A percentile compares a stretch with the other conserved stretches of the same genome.
phyloP scores from a whole-genome alignment of 2,113 vertebrate genomes.

The Melanocharis versteri region DNA sequence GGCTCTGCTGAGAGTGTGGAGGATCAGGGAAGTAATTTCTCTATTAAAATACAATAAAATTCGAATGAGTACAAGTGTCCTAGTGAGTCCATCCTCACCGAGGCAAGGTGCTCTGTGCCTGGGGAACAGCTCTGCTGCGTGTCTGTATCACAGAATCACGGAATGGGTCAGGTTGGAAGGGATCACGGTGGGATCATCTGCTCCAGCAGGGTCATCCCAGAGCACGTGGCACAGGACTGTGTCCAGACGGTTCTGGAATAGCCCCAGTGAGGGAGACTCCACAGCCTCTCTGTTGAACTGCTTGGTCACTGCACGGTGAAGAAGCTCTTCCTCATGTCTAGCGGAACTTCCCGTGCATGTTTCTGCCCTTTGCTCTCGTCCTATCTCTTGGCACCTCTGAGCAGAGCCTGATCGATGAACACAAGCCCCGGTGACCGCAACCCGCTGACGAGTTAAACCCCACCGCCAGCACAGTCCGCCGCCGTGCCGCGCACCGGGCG shows the following conservation, averaged over 20 bases:
- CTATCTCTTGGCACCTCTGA: not conserved
- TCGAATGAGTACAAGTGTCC: fast-evolving
- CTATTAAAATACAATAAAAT: not conserved
- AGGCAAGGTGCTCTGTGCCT: fast-evolving
- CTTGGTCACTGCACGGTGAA: not conserved
- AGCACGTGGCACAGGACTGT: not conserved
- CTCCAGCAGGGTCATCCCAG: not conserved
- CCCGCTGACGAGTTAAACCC: not conserved
- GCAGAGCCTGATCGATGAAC: not conserved
- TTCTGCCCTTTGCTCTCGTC: not conserved
- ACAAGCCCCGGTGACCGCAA: too few species aligned
- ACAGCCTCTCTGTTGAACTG: not conserved
- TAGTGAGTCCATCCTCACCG: fast-evolving
- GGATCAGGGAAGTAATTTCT: not conserved
- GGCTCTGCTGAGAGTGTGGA: not conserved
- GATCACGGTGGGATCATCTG: not conserved
- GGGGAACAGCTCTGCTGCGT: too few species aligned
- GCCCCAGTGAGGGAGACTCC: not conserved
- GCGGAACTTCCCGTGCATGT: not conserved
- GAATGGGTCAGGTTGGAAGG: not conserved
- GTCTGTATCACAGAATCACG: not conserved
- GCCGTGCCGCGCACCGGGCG: too few species aligned
- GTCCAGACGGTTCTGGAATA: not conserved
- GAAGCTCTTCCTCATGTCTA: not conserved
- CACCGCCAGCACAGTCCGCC: fast-evolving